Percentiles rank a stretch among this genome's conserved stretches.
Conservation (phyloP, 64 coral and sea anemone species). For the Acropora tenuis region DNA sequence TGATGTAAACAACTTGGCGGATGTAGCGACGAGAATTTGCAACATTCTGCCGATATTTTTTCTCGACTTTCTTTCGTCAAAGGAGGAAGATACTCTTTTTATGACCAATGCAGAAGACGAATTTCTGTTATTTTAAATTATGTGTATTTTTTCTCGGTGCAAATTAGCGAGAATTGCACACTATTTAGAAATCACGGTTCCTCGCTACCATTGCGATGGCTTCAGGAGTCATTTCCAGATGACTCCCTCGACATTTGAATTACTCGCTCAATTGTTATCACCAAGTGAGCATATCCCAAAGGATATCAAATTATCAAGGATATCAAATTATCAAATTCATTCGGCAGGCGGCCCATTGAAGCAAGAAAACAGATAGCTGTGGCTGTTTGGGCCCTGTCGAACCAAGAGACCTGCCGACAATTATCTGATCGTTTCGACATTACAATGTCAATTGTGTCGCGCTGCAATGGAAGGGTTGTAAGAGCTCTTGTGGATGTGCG, state of each 20-base stretch:
- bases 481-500: constrained; percentile 14
- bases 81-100: background rate
- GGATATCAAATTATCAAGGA: no score
- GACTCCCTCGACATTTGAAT: background rate
- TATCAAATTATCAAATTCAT: background rate
- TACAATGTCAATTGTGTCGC: constrained; percentile 4
- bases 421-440: constrained; percentile 1
- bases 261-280: background rate
- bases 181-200: constrained; percentile 8
- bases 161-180: constrained; percentile 1
- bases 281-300: background rate
- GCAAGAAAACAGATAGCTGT: constrained; percentile 12
- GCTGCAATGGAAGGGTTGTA: background rate
- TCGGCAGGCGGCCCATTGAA: background rate
- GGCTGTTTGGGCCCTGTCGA: background rate
- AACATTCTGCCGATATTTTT: no score
- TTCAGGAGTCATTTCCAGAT: constrained; percentile 9
- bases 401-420: constrained; percentile 11
- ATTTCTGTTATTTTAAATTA: background rate
- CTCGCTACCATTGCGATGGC: background rate
- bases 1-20: no score
- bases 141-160: background rate
- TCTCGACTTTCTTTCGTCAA: no score
- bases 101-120: background rate
- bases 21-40: no score